phyloP scores from a whole-genome alignment of 2,888 invertebrate genomes.

The Eupithecia exiguata region DNA sequence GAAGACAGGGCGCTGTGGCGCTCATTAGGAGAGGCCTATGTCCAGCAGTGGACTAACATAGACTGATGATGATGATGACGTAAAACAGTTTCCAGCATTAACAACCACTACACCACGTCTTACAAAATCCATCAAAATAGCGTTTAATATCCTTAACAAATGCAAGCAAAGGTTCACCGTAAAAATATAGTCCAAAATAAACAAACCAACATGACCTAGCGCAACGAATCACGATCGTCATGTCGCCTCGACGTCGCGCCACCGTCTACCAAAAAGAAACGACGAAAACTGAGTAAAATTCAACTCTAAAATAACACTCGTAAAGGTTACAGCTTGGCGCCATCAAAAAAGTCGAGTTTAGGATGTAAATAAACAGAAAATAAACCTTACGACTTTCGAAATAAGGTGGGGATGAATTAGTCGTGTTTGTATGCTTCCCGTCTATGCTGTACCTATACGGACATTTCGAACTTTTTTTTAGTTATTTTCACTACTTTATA shows the following conservation, averaged over 20 bases:
- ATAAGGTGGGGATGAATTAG: slow-evolving; percentile 24
- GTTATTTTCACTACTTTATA: background rate
- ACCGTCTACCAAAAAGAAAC: slow-evolving; percentile 47
- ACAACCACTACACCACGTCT: background rate
- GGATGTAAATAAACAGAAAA: slow-evolving; percentile 20
- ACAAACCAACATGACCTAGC: slow-evolving; percentile 57
- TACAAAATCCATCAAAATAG: background rate
- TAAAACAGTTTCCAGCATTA: background rate
- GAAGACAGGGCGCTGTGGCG: too few relatives aligned
- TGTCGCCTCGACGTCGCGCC: slow-evolving; percentile 57
- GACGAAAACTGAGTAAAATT: slow-evolving; percentile 26
- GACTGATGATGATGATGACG: too few relatives aligned
- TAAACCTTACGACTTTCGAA: slow-evolving; percentile 31
- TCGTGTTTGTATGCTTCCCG: slow-evolving; percentile 33
- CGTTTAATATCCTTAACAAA: slow-evolving; percentile 12
- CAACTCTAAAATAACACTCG: slow-evolving; percentile 14
- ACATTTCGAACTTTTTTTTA: background rate
- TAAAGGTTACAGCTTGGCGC: slow-evolving; percentile 30
- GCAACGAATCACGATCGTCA: slow-evolving; percentile 53
- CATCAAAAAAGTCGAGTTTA: slow-evolving; percentile 34
- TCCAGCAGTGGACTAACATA: too few relatives aligned
- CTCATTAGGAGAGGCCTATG: too few relatives aligned
- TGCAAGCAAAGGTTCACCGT: slow-evolving; percentile 37
- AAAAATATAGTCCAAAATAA: slow-evolving; percentile 53
- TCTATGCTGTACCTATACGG: background rate